Conservation (phyloP, 2,797 vertebrate genomes). For the Acipenser ruthenus region DNA sequence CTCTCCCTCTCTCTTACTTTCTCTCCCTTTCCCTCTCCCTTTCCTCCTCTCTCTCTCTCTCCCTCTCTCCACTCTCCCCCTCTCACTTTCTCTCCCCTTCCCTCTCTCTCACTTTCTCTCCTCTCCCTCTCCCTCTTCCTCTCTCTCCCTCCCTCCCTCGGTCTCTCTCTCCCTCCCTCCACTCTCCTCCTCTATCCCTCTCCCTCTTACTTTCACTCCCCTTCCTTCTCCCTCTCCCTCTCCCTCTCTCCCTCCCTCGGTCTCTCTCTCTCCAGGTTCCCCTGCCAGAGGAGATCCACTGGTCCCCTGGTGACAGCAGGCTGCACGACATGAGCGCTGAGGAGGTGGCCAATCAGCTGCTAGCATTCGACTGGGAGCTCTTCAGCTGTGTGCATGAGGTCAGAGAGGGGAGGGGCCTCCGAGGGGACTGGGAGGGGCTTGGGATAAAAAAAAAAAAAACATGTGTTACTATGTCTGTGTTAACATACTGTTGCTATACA, state of each 20-base stretch:
- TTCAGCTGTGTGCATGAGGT: constrained; percentile 95
- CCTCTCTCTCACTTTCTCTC: no score
- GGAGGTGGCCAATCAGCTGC: constrained; percentile 86
- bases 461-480: no score
- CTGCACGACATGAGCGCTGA: constrained; percentile 86
- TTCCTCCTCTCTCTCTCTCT: no score
- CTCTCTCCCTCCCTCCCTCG: background rate
- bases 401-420: constrained; percentile 13
- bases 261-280: constrained; percentile 58
- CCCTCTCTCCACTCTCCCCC: no score
- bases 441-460: no score
- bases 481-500: no score
- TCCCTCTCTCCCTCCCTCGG: background rate
- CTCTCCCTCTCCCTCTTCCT: background rate
- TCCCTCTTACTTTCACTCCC: background rate
- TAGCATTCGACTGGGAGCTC: constrained; percentile 91
- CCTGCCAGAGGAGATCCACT: constrained; percentile 88
- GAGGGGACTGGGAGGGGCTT: no score
- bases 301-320: constrained; percentile 84
- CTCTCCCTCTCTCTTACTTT: no score
- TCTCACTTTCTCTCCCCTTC: no score
- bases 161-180: background rate
- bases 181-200: no score
- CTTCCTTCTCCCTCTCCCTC: background rate
- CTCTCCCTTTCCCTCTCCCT: no score